Base-by-base conservation (phyloP, 2,888 invertebrate genomes). In the Lucinisca nassula region DNA sequence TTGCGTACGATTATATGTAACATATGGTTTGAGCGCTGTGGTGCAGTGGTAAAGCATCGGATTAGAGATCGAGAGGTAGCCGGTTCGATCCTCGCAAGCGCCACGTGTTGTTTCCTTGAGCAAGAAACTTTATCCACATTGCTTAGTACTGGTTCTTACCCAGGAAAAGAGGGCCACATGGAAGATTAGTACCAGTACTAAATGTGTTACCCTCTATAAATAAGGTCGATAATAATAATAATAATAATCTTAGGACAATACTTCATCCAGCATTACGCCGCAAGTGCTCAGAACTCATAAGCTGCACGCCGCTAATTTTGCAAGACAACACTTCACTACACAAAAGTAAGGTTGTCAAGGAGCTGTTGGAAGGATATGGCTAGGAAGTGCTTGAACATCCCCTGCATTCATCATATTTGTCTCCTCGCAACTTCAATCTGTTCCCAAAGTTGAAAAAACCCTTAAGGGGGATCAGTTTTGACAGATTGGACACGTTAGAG, bases 341-440 rank as follows among this genome's bases (percentile, higher is more conserved):
- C 67, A 79, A 78, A 78, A 30, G 27, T 12, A 40, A 61, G 24
- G 40, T 24, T 38, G 78, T 61, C 40, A 61, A 24, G 40, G 38
- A 21, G 40, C 61, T 78, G 30, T 27, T 78, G 40, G 37, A 10
- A 12, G 21, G 12, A 40, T 78, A 78, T 30, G 12, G 45, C 14
- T 79, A 30, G 67, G 79, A 79, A 67, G 67, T 79, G 67, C 70
- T 79, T 10, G 30, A 40, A 27, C 79, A 79, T 32, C 79, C 70
- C 21, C 3, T 24, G 24, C 45, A 74, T 27, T 74, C 74, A 24
- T 45, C 45, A 1, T n/a, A 74, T 45, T 21, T 74, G 24, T 24
- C 30, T 4, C 32, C 30, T 51, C 67, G 35, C 14, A 14, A 67
- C 17, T 67, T 67, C 17, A 21, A 35, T 21, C 17, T 67, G 32